phyloP scores from a whole-genome alignment of 2,113 vertebrate species.

The Ailuropoda melanoleuca region DNA sequence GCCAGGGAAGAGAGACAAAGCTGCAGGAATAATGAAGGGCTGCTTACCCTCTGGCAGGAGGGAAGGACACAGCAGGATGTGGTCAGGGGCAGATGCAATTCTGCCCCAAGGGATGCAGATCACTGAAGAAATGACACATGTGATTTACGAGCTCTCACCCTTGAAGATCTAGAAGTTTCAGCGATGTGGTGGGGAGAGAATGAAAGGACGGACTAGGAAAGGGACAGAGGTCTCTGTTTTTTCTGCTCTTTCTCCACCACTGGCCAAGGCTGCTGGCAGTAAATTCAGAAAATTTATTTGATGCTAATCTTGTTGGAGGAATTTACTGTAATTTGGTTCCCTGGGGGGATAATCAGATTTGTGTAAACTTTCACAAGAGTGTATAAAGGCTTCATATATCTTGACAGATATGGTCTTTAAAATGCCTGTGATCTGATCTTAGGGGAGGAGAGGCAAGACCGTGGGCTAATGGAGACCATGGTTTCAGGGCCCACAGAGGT shows the following conservation, averaged over 20 bases:
- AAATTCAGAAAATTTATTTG: slow-evolving; percentile 47
- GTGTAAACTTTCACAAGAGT: slow-evolving; percentile 33
- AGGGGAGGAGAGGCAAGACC: neutral
- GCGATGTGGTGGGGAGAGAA: neutral
- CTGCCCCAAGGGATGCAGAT: neutral
- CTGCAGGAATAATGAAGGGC: slow-evolving; percentile 49
- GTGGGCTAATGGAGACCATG: neutral
- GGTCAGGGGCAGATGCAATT: neutral
- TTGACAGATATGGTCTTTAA: neutral
- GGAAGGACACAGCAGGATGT: neutral
- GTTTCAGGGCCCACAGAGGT: neutral
- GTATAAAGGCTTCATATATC: neutral
- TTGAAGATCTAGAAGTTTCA: neutral
- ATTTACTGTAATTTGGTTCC: slow-evolving; percentile 44
- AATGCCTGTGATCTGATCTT: neutral
- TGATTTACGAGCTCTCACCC: neutral
- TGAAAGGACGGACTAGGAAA: neutral
- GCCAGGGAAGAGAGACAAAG: slow-evolving; percentile 47
- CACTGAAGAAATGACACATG: neutral
- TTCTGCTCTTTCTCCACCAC: neutral
- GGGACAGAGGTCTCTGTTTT: neutral
- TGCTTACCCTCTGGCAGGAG: slow-evolving; percentile 38
- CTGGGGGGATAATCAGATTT: slow-evolving; percentile 27
- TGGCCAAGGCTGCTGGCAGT: neutral
- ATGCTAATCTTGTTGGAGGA: slow-evolving; percentile 55